Evolutionary conservation across 1,140 invertebrate species (phyloP), one percentile per base, ranked within the genome.

Genomic region (Drosophila micromelanica): DNA sequence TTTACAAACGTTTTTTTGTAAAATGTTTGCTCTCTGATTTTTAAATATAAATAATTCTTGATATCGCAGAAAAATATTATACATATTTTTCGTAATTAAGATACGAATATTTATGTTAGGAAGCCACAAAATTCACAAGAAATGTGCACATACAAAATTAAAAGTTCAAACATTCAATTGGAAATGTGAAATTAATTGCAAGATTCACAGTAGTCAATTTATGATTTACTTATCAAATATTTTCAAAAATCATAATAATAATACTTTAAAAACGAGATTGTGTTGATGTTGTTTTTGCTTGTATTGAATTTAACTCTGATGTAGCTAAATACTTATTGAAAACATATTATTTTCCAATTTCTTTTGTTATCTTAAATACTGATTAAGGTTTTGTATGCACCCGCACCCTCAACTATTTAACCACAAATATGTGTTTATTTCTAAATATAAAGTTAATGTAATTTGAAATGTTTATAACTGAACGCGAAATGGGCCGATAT

Each of bases 351-450:
- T 23, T 23, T 20, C 12, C 20, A 23, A 46, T 12, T 46, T 9
- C 48, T 51, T 20, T 9, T 32, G 32, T 70, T 63, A 56, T 49
- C 51, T 56, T 42, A 38, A 63, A 23, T 62, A 15, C 9, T 20
- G 6, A 20, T 54, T 20, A 23, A 45, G 3, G 3, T 1, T 55
- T 42, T 30, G 37, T 65, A 57, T 63, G 27, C 27, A 38, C 67
- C 60, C 49, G 67, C 67, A 64, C 32, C 48, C 3, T 27, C 11
- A 32, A 48, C 30, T 40, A 20, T 38, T 30, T 30, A 64, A 71
- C 52, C 61, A 23, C 68, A 71, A 65, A 7, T 12, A 51, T n/a
- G 43, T 51, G 15, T 35, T 48, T 13, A 51, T 40, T 59, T 51
- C 45, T 51, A 60, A 35, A 60, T 51, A 42, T 35, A 67, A 49